Evolutionary conservation across 2,113 vertebrate genomes (phyloP), one percentile per base, ranked within the genome.

Genomic region (Poecile atricapillus): DNA sequence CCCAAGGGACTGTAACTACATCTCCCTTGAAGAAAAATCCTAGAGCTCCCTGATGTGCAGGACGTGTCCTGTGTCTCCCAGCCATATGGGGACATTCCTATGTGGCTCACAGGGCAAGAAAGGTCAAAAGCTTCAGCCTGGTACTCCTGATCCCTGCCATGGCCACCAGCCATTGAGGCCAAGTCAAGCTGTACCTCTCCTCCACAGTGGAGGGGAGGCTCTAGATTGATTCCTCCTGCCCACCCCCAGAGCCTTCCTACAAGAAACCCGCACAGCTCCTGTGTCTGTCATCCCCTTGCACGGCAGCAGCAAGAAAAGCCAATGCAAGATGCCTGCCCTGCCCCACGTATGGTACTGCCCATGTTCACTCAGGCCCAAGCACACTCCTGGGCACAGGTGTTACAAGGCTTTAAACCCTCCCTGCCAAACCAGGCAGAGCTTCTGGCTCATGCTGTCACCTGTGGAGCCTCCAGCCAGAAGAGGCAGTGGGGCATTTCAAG

Each of bases 341-440:
- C 21, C 58, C 15, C n/a, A 31, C 1, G 0, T 4, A 13, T 5
- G 3, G 21, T 14, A 30, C 31, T 62, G 33, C 13, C 17, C 56
- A 41, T 0, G 3, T 30, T 47, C 16, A 0, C 11, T 39, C 6
- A 2, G 23, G 27, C 52, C 55, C 55, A 39, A 19, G 39, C 31
- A 37, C 2, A 0, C 30, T 62, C 46, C 56, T 5, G 4, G 68
- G 30, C 60, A 68, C 49, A 3, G 0, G 1, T 21, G 19, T 15
- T 7, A 58, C 5, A 15, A 73, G 39, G 15, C 50, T 74, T 46
- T 63, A 74, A 83, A 39, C 7, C 8, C 49, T 58, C 37, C 43
- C 46, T 43, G 39, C 60, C 50, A 87, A 50, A 25, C 7, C 33
- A 58, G 62, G 46, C 78, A 63, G 68, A 65, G 22, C 13, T 58